phyloP scores from a whole-genome alignment of 1,140 invertebrate genomes.

The Ceratina calcarata region DNA sequence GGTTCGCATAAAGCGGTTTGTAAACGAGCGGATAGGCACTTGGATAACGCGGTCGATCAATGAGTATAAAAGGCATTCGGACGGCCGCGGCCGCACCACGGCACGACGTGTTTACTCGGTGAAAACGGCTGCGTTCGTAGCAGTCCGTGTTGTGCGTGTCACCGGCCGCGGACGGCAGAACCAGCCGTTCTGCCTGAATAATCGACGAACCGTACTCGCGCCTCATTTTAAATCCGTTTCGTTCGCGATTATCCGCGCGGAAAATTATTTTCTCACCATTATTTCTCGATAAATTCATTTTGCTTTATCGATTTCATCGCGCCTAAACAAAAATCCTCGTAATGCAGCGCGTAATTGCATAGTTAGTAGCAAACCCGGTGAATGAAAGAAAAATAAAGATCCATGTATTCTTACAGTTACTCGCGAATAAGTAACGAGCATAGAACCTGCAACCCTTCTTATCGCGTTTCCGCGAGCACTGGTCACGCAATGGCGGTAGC shows the following conservation, averaged over 20 bases:
- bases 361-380: neutral
- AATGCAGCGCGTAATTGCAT: neutral
- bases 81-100: neutral
- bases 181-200: constrained; percentile 44
- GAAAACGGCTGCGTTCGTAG: constrained; percentile 5
- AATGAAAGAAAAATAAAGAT: neutral
- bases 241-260: constrained; percentile 10
- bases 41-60: constrained; percentile 52
- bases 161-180: neutral
- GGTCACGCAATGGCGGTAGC: neutral
- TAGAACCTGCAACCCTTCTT: neutral
- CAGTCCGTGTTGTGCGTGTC: constrained; percentile 24
- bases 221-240: constrained; percentile 39
- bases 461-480: neutral
- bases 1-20: constrained; percentile 40
- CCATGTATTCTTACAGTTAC: neutral
- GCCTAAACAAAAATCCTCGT: neutral
- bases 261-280: constrained; percentile 19
- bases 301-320: neutral
- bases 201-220: constrained; percentile 47
- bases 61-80: constrained; percentile 50
- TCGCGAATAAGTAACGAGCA: neutral
- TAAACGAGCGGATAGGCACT: constrained; percentile 49
- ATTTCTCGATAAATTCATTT: neutral
- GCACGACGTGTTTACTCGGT: constrained; percentile 35